These are phyloP conservation scores for Prionchulus punctatus DNA, from an alignment of 2,888 invertebrate genomes.

Conservation along the genomic window DNA sequence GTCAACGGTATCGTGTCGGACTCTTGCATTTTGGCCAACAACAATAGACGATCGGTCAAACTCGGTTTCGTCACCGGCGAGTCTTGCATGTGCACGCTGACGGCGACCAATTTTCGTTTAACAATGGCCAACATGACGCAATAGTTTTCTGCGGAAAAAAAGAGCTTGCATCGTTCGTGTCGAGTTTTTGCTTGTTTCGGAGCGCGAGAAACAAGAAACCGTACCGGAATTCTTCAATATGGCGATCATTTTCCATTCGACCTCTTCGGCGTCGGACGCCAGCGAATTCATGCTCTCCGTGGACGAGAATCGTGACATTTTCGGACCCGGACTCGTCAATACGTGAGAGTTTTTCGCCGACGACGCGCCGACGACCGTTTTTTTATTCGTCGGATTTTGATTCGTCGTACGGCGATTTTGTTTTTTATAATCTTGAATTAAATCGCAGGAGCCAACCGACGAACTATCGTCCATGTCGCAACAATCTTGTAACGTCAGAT, in stretches of 20 bases:
- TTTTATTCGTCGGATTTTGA: background rate
- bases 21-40: slow-evolving; percentile 15
- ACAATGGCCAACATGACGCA: slow-evolving; percentile 50
- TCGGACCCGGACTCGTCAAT: background rate
- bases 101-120: slow-evolving; percentile 45
- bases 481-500: slow-evolving; percentile 22
- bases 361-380: background rate
- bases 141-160: slow-evolving; percentile 38
- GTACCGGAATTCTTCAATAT: slow-evolving; percentile 23
- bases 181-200: background rate
- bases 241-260: slow-evolving; percentile 24
- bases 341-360: background rate
- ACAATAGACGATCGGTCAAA: background rate
- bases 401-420: background rate
- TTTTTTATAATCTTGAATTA: slow-evolving; percentile 24
- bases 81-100: slow-evolving; percentile 33
- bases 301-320: slow-evolving; percentile 2
- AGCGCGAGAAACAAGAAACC: background rate
- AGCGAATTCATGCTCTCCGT: slow-evolving; percentile 4
- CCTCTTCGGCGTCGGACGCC: slow-evolving; percentile 16
- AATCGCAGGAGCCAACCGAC: slow-evolving; percentile 24
- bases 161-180: background rate
- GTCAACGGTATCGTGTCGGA: slow-evolving; percentile 35
- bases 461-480: slow-evolving; percentile 23
- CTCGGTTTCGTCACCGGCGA: slow-evolving; percentile 17